phyloP scores from a whole-genome alignment of 2,113 vertebrate genomes.

The Bambusicola thoracicus region DNA sequence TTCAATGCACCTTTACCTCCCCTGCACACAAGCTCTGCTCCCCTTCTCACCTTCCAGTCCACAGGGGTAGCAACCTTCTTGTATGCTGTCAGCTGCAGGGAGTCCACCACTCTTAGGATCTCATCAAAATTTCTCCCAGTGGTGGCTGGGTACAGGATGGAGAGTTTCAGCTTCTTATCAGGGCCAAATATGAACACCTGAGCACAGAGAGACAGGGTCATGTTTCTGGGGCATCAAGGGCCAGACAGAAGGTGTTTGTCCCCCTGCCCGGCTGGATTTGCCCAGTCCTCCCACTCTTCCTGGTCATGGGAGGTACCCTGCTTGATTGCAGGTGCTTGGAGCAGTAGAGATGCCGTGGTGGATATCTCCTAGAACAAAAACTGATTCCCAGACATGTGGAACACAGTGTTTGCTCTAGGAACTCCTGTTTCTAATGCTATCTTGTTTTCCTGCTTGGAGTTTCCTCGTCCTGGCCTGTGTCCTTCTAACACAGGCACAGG shows the following conservation, averaged over 20 bases:
- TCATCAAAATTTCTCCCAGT: conserved; percentile 97
- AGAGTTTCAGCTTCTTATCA: conserved; percentile 96
- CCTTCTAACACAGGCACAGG: neutral
- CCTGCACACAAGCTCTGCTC: neutral
- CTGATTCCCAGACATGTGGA: neutral
- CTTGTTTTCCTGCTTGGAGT: neutral
- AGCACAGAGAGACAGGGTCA: neutral
- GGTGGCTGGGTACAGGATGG: conserved; percentile 96
- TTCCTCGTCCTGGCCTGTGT: neutral
- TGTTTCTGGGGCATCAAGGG: neutral
- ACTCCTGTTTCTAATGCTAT: neutral
- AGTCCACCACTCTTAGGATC: conserved; percentile 91
- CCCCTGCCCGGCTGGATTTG: neutral
- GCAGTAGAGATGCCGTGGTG: neutral
- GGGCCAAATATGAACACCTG: conserved; percentile 96
- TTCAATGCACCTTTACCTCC: neutral
- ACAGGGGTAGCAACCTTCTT: conserved; percentile 95
- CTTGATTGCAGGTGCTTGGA: neutral
- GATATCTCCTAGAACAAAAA: neutral
- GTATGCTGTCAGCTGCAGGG: conserved; percentile 91
- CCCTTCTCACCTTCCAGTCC: conserved; percentile 92
- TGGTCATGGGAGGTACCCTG: neutral
- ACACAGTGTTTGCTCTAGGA: neutral
- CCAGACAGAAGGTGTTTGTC: neutral
- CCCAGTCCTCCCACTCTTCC: neutral